Evolutionary conservation across 1,140 invertebrate genomes (phyloP).

Genomic region (Drosophila sulfurigaster): DNA sequence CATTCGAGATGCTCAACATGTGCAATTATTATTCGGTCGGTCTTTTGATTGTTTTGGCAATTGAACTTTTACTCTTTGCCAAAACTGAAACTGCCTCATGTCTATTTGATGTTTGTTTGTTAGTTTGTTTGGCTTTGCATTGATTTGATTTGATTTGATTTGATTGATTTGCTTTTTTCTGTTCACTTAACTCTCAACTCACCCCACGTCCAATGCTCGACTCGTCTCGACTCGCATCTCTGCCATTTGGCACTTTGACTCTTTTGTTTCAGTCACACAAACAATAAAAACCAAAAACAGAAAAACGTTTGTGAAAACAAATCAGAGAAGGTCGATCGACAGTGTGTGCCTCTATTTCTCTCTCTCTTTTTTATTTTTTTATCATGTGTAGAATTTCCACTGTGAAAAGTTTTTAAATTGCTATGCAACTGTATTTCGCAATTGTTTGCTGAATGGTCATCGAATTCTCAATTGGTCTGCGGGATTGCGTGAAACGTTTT

Average conservation of each 20-base stretch:
- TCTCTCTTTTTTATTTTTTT: background rate
- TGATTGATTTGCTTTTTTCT: slow-evolving; percentile 63
- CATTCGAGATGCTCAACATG: slow-evolving; percentile 11
- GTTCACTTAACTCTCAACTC: background rate
- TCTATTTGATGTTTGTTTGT: slow-evolving; percentile 18
- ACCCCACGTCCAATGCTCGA: background rate
- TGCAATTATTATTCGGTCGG: slow-evolving; percentile 27
- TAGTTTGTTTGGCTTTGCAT: slow-evolving; percentile 57
- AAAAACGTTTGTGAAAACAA: slow-evolving; percentile 50
- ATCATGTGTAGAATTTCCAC: slow-evolving; percentile 24
- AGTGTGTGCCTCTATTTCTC: background rate
- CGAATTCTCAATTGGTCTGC: slow-evolving; percentile 68
- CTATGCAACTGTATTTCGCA: slow-evolving; percentile 40
- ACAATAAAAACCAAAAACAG: slow-evolving; percentile 9
- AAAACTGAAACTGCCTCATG: slow-evolving; percentile 23
- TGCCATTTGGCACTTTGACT: slow-evolving; percentile 63
- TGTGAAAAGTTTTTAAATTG: slow-evolving; percentile 47
- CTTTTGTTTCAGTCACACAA: slow-evolving; percentile 43
- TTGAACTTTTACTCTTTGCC: slow-evolving; percentile 39
- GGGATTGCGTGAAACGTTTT: slow-evolving; percentile 58
- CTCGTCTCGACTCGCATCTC: background rate
- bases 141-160: slow-evolving; percentile 59
- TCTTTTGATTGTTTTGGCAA: slow-evolving; percentile 38
- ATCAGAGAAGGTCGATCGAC: slow-evolving; percentile 41
- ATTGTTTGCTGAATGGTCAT: slow-evolving; percentile 62